Evolutionary conservation across 2,113 vertebrate genomes (phyloP).

Genomic region (Sardina pilchardus): DNA sequence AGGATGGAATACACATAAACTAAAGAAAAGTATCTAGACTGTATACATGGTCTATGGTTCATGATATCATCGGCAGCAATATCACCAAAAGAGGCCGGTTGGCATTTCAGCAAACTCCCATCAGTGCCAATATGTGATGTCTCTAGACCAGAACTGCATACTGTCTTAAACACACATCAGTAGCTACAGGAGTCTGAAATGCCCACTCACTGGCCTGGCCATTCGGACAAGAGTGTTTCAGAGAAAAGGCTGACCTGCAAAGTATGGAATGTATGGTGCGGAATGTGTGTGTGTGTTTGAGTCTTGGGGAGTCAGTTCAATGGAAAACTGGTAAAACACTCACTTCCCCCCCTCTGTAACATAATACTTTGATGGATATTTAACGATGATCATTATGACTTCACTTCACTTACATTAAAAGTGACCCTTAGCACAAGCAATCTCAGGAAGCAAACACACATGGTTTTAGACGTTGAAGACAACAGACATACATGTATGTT

Average conservation of each 20-base stretch:
- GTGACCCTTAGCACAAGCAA: not conserved
- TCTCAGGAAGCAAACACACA: not conserved
- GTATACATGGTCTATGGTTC: no score
- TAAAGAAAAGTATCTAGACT: no score
- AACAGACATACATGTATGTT: not conserved
- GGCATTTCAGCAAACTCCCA: no score
- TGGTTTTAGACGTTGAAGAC: not conserved
- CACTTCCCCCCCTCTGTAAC: not conserved
- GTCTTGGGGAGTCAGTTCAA: not conserved
- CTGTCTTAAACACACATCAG: not conserved
- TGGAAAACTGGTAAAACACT: not conserved
- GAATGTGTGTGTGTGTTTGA: not conserved
- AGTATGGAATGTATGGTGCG: not conserved
- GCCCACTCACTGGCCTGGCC: no score
- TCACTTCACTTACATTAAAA: not conserved
- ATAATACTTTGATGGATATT: not conserved
- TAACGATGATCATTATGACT: not conserved
- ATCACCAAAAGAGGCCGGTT: no score
- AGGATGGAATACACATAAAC: no score
- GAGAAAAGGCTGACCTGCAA: not conserved
- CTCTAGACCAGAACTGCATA: no score
- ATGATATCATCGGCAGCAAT: no score
- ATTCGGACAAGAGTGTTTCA: not conserved
- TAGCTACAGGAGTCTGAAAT: not conserved
- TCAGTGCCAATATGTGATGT: no score